A percentile compares a stretch with the other conserved stretches of the same genome.
These are phyloP conservation scores for Stomorhina lunata DNA, from an alignment of 2,888 invertebrate genomes.

Conservation along the genomic window DNA sequence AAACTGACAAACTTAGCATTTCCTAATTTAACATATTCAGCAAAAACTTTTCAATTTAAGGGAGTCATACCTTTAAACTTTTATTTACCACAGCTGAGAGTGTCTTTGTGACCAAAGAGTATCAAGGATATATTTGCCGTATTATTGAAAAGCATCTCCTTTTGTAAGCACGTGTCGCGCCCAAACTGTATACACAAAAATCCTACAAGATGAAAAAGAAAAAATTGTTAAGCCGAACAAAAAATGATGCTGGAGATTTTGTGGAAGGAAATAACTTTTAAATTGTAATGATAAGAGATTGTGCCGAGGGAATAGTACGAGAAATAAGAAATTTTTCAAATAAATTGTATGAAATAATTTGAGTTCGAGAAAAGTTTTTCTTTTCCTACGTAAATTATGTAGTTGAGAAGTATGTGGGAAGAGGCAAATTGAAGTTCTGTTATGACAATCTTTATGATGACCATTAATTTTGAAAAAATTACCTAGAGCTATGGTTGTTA, in stretches of 20 bases:
- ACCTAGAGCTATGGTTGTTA: no score
- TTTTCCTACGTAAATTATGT: no score
- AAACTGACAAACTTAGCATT: not conserved
- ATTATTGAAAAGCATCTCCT: slow-evolving; percentile 64
- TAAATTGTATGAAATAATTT: no score
- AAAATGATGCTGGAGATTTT: not conserved
- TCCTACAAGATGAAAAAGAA: slow-evolving; percentile 29
- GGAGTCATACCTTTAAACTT: no score
- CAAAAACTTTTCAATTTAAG: slow-evolving; percentile 36
- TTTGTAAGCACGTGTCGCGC: slow-evolving; percentile 69
- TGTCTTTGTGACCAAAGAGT: not conserved
- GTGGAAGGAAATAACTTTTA: not conserved
- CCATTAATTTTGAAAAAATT: no score
- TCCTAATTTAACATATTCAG: slow-evolving; percentile 52
- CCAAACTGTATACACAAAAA: slow-evolving; percentile 68
- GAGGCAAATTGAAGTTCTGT: no score
- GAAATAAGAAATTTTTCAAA: not conserved
- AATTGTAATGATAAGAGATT: slow-evolving; percentile 17
- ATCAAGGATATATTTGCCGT: slow-evolving; percentile 39
- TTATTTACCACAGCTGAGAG: not conserved
- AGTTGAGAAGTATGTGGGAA: no score
- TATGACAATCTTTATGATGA: no score
- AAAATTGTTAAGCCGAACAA: not conserved
- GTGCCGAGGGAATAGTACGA: not conserved
- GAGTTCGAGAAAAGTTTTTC: not conserved